These are phyloP conservation scores for Tupaia chinensis DNA, from an alignment of 2,113 vertebrate species.

Conservation along the genomic window DNA sequence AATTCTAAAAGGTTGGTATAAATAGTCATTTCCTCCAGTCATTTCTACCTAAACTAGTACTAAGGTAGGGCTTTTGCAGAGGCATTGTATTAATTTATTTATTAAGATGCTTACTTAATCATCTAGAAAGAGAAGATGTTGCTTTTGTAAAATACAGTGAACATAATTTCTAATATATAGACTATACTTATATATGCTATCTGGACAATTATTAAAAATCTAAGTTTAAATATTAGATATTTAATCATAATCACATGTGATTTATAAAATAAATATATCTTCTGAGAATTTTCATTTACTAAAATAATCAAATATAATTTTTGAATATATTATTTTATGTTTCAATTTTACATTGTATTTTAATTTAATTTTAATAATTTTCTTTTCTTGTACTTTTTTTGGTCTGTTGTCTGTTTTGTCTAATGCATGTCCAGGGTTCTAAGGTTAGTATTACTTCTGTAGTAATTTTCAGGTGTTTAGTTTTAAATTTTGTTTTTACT, in stretches of 20 bases:
- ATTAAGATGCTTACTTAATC: constrained; percentile 33
- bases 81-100: not conserved
- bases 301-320: constrained; percentile 80
- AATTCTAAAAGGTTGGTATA: constrained; percentile 3
- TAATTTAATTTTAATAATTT: constrained; percentile 93
- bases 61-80: not conserved
- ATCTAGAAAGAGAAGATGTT: constrained; percentile 37
- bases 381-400: constrained; percentile 91
- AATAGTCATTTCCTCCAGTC: constrained; percentile 1
- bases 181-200: constrained; percentile 10
- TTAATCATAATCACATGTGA: constrained; percentile 70
- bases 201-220: constrained; percentile 67
- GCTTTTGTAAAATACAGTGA: constrained; percentile 61
- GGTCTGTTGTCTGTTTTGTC: constrained; percentile 92
- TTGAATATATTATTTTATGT: constrained; percentile 83
- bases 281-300: constrained; percentile 78
- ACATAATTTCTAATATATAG: not conserved
- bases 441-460: constrained; percentile 96
- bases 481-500: constrained; percentile 87
- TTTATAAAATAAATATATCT: constrained; percentile 70
- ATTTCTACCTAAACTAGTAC: not conserved
- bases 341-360: constrained; percentile 89
- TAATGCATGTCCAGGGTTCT: constrained; percentile 97
- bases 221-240: constrained; percentile 51
- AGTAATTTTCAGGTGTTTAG: constrained; percentile 94